Percentiles rank a stretch among this genome's conserved stretches.
These are phyloP conservation scores for Pharmacophagus antenor DNA, from an alignment of 2,888 invertebrate genomes.

Conservation along the genomic window DNA sequence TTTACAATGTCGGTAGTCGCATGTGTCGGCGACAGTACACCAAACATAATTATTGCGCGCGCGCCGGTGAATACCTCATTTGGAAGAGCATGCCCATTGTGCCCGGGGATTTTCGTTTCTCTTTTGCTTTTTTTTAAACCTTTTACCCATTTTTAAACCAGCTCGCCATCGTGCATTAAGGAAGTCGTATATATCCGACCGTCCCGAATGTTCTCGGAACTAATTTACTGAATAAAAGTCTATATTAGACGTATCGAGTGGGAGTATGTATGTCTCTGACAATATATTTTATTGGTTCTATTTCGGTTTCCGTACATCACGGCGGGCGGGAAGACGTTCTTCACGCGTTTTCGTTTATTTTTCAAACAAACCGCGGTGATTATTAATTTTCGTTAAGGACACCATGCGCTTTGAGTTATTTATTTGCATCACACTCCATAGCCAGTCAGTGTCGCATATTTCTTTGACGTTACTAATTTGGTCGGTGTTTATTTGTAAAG, in stretches of 20 bases:
- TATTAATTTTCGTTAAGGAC: conserved; percentile 40
- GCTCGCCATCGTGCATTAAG: conserved; percentile 43
- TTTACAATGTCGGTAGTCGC: not conserved
- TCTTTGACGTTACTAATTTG: conserved; percentile 14
- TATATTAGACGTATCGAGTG: conserved; percentile 53
- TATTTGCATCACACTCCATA: conserved; percentile 13
- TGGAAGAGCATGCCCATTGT: conserved; percentile 64
- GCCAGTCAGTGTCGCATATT: conserved; percentile 18
- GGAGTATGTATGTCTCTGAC: conserved; percentile 48
- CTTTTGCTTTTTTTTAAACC: conserved; percentile 55
- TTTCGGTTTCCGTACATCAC: conserved; percentile 44
- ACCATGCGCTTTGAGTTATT: conserved; percentile 11
- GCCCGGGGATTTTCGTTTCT: conserved; percentile 46
- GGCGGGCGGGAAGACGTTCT: conserved; percentile 64
- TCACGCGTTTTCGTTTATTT: conserved; percentile 40
- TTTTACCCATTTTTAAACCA: conserved; percentile 64
- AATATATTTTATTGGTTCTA: conserved; percentile 63
- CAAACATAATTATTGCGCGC: conserved; percentile 61
- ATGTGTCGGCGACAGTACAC: conserved; percentile 49
- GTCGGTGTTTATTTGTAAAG: not conserved
- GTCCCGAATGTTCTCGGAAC: conserved; percentile 59
- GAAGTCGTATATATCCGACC: conserved; percentile 66
- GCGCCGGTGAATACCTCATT: conserved; percentile 62
- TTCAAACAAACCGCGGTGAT: conserved; percentile 36
- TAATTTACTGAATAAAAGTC: conserved; percentile 67